phyloP scores from a whole-genome alignment of 2,797 vertebrate genomes.

The Crocodylus rhombifer region DNA sequence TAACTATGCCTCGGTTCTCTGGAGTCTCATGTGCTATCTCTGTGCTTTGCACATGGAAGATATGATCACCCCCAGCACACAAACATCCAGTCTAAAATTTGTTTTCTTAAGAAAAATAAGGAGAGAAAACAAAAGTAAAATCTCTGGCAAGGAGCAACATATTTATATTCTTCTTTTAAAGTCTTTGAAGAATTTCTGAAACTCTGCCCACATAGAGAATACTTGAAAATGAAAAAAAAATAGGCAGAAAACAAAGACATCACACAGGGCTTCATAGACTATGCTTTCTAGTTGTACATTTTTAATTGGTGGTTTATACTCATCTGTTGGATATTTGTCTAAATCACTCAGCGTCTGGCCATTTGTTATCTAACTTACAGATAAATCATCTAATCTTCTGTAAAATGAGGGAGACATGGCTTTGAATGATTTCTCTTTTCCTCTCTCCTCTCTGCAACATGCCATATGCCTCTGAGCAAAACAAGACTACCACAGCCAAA shows the following conservation, averaged over 20 bases:
- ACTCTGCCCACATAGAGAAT: not conserved
- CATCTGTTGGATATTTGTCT: not conserved
- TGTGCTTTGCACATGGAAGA: not conserved
- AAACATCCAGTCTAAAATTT: not conserved
- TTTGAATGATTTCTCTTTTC: constrained; percentile 17
- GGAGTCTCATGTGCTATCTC: not conserved
- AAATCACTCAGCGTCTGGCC: not conserved
- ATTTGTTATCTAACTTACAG: constrained; percentile 23
- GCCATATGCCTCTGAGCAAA: constrained; percentile 64
- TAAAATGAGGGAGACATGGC: constrained; percentile 29
- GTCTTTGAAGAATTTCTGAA: rapidly evolving
- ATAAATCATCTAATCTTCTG: constrained; percentile 46
- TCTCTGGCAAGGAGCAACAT: not conserved
- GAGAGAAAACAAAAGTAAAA: not conserved
- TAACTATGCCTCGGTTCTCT: not conserved
- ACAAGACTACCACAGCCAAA: not conserved
- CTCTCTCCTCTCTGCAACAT: not conserved
- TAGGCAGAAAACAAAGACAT: not conserved
- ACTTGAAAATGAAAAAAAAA: not conserved
- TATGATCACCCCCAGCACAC: not conserved
- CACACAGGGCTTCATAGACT: not conserved
- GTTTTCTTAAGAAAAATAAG: not conserved
- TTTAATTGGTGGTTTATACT: not conserved
- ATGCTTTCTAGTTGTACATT: not conserved
- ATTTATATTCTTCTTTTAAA: not conserved